phyloP scores from a whole-genome alignment of 2,888 invertebrate genomes.

The Tenthredo mesomela region DNA sequence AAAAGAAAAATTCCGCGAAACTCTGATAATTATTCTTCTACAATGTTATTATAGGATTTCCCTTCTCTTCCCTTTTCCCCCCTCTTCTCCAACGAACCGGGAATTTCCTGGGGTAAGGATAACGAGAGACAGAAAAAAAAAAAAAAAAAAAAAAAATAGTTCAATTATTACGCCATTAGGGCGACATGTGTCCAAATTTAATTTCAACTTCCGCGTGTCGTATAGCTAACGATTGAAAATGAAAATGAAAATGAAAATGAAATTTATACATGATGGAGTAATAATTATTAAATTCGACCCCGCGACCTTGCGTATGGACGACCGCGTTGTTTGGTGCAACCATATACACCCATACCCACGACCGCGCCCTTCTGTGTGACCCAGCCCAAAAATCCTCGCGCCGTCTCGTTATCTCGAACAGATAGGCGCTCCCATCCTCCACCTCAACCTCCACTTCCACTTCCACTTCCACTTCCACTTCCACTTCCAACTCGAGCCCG shows the following conservation, averaged over 20 bases:
- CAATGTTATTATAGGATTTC: no score
- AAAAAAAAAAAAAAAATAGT: constrained; percentile 52
- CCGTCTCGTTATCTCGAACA: constrained; percentile 71
- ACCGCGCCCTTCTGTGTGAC: constrained; percentile 31
- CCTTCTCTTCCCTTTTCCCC: no score
- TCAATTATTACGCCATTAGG: constrained; percentile 65
- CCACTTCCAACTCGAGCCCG: constrained; percentile 30
- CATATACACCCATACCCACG: not conserved
- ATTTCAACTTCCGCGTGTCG: not conserved
- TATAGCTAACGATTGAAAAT: no score
- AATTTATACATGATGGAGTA: not conserved
- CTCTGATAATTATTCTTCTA: no score
- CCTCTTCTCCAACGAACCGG: no score
- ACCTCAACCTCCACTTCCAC: constrained; percentile 54
- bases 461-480: constrained; percentile 54
- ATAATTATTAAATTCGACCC: not conserved
- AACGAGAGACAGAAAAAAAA: no score
- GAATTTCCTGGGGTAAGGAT: not conserved
- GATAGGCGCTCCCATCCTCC: constrained; percentile 64
- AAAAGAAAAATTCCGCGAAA: constrained; percentile 38
- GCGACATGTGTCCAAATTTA: not conserved
- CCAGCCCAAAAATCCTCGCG: constrained; percentile 52
- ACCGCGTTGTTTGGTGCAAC: not conserved
- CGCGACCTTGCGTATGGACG: constrained; percentile 19
- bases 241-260: no score